Base-by-base conservation (phyloP, 2,113 vertebrate species). In the Egretta garzetta region DNA sequence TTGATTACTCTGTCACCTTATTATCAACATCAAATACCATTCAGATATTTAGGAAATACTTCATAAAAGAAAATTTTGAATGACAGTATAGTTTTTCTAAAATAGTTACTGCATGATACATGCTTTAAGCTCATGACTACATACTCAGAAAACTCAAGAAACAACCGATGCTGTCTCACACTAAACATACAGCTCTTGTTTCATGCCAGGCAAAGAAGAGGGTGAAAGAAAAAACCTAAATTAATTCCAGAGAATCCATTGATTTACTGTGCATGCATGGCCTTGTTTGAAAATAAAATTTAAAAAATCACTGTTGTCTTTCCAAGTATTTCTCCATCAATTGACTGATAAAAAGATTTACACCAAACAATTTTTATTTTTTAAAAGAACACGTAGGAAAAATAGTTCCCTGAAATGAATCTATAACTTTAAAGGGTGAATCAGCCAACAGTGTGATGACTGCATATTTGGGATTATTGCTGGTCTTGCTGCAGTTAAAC, bases 401-500 rank as follows among this genome's bases (percentile, higher is more conserved):
- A 90, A 56, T 6, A 63, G 10, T 89, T 92, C 14, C 20, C 70
- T 93, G 27, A 63, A 93, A 91, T 49, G 10, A 86, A 86, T 70
- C 35, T 73, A 10, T 80, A 58, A 73, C 75, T 95, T 92, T 73
- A 88, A 91, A 87, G 21, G 1, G 8, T 94, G 67, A 80, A 92
- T 92, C 72, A 95, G 21, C 79, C 79, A 88, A 90, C 39, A 75
- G 35, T 26, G 19, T 50, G 47, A 82, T 90, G 75, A 64, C 39
- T 80, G 32, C n/a, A 4, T 90, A 72, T 90, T 88, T 93, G 41
- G 15, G 28, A 76, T 93, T 93, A 63, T 68, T 82, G 43, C 39
- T 77, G 49, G 43, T 83, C 35, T 77, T 96, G 27, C 37, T 81
- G 59, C 58, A 86, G 30, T 91, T 96, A 82, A 94, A 93, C 58